Evolutionary conservation across 2,888 invertebrate genomes (phyloP).

Genomic region (Xestia c-nigrum): DNA sequence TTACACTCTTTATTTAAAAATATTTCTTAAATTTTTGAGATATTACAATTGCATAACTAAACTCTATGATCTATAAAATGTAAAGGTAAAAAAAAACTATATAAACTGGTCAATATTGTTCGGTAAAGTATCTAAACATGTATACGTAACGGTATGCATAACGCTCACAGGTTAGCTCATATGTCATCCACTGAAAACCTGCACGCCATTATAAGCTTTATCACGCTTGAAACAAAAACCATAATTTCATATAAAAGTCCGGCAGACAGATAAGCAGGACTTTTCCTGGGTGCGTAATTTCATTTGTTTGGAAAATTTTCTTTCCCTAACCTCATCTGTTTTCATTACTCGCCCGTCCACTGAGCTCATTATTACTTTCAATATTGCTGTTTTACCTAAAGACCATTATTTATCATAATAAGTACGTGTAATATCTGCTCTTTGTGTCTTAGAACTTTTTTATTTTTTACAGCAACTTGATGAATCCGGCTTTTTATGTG

Average conservation of each 20-base stretch:
- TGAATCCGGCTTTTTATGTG: background rate
- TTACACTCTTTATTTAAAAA: background rate
- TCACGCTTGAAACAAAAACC: background rate
- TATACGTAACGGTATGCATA: background rate
- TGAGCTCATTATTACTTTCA: slow-evolving; percentile 74
- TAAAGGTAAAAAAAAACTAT: background rate
- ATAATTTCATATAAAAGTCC: slow-evolving; percentile 34
- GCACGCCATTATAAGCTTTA: slow-evolving; percentile 31
- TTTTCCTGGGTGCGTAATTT: slow-evolving; percentile 59
- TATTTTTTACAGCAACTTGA: slow-evolving; percentile 36
- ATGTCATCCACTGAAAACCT: background rate
- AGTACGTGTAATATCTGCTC: slow-evolving; percentile 55
- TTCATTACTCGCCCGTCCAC: slow-evolving; percentile 75
- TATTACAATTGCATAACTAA: background rate
- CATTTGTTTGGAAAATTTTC: slow-evolving; percentile 68
- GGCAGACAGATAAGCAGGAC: slow-evolving; percentile 41
- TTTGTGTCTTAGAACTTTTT: slow-evolving; percentile 61
- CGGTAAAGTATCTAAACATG: background rate
- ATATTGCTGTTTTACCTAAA: slow-evolving; percentile 72
- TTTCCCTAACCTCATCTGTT: slow-evolving; percentile 73
- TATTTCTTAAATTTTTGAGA: too few relatives aligned
- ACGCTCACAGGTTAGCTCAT: background rate
- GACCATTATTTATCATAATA: slow-evolving; percentile 75
- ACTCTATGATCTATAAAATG: background rate
- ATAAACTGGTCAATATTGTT: background rate